Conservation (phyloP, 2,113 vertebrate genomes). For the Castor canadensis region DNA sequence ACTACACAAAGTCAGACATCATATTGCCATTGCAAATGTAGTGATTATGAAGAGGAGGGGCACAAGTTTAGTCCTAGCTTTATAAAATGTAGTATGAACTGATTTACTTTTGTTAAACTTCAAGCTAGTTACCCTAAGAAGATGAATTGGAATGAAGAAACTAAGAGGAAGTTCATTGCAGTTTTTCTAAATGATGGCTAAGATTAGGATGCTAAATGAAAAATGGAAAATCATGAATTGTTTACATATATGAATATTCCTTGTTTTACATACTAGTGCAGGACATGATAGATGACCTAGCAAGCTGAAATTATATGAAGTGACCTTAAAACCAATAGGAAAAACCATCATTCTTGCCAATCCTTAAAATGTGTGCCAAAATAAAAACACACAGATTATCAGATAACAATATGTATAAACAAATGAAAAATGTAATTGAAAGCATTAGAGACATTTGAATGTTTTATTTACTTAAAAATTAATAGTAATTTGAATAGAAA, state of each 20-base stretch:
- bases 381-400: neutral
- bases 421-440: neutral
- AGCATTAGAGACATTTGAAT: neutral
- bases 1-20: neutral
- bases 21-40: neutral
- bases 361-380: neutral
- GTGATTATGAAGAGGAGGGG: neutral
- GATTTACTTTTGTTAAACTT: neutral
- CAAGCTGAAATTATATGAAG: neutral
- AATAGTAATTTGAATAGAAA: neutral
- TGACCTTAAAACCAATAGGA: neutral
- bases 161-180: neutral
- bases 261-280: neutral
- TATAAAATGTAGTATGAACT: neutral
- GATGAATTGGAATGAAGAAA: neutral
- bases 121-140: neutral
- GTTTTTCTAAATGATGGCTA: neutral
- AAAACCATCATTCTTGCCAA: too few relatives aligned
- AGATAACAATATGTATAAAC: neutral
- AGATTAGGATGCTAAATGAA: neutral
- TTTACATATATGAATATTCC: neutral
- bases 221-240: neutral
- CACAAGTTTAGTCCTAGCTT: neutral
- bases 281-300: neutral
- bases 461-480: neutral